Conservation (phyloP, 2,797 vertebrate species). For the Leuciscus waleckii region DNA sequence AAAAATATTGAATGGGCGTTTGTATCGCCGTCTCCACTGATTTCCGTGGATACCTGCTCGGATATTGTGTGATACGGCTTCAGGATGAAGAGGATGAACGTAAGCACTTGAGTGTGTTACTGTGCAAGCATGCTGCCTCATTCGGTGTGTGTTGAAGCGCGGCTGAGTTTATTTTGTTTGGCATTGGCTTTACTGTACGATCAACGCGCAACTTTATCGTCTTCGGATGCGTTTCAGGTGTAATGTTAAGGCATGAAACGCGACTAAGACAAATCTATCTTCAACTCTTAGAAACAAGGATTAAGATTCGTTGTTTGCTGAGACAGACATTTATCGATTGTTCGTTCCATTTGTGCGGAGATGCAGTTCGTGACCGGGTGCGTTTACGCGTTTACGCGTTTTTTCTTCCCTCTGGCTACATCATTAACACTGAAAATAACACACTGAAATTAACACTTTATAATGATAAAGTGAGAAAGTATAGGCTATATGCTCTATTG, state of each 20-base stretch:
- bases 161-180: constrained; percentile 61
- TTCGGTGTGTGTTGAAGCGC: constrained; percentile 61
- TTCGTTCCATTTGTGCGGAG: constrained; percentile 1
- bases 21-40: constrained; percentile 55
- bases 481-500: no score
- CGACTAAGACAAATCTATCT: background rate
- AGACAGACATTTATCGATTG: constrained; percentile 21
- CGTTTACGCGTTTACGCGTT: background rate
- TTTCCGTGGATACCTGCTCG: constrained; percentile 69
- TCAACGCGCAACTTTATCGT: constrained; percentile 27
- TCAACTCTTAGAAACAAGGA: constrained; percentile 5
- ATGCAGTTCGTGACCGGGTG: constrained; percentile 27
- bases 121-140: constrained; percentile 36
- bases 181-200: constrained; percentile 42
- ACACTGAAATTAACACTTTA: no score
- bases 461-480: constrained; percentile 12
- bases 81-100: constrained; percentile 83
- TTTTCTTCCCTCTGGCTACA: background rate
- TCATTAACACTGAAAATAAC: no score
- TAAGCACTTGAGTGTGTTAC: constrained; percentile 74
- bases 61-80: constrained; percentile 70
- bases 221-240: background rate
- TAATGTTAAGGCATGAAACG: background rate
- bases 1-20: constrained; percentile 75
- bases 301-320: constrained; percentile 1